These are phyloP conservation scores for Sinocyclocheilus grahami DNA, from an alignment of 2,113 vertebrate species.

Conservation along the genomic window DNA sequence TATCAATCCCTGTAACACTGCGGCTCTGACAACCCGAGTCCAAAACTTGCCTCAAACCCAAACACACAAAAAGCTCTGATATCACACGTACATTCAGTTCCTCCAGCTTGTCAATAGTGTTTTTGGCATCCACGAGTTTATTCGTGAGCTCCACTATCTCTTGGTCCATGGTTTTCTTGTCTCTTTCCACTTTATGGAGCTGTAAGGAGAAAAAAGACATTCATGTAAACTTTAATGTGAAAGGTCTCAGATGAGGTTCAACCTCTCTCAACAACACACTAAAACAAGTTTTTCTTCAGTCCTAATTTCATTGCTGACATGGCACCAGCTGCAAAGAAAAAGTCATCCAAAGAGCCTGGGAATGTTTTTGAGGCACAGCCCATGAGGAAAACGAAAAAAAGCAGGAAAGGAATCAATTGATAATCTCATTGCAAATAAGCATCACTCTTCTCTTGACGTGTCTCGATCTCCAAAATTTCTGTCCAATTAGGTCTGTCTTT, in stretches of 20 bases:
- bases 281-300: background rate
- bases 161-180: constrained; percentile 95
- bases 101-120: constrained; percentile 92
- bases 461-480: background rate
- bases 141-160: constrained; percentile 98
- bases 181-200: constrained; percentile 96
- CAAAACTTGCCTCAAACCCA: background rate
- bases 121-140: constrained; percentile 94
- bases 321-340: background rate
- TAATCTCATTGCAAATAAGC: constrained; percentile 2
- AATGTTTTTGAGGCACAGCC: background rate
- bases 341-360: background rate
- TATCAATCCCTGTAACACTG: constrained; percentile 39
- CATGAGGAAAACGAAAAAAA: background rate
- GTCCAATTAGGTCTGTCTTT: background rate
- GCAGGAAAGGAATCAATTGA: background rate
- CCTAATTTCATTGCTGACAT: constrained; percentile 16
- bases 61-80: constrained; percentile 3
- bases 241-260: background rate
- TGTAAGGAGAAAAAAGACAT: constrained; percentile 62
- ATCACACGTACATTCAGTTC: constrained; percentile 88
- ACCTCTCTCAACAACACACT: background rate
- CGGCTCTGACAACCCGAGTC: constrained; percentile 12
- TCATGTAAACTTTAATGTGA: background rate
- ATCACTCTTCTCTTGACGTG: background rate